Evolutionary conservation across 1,140 invertebrate species (phyloP).

Genomic region (Megalonaias nervosa): DNA sequence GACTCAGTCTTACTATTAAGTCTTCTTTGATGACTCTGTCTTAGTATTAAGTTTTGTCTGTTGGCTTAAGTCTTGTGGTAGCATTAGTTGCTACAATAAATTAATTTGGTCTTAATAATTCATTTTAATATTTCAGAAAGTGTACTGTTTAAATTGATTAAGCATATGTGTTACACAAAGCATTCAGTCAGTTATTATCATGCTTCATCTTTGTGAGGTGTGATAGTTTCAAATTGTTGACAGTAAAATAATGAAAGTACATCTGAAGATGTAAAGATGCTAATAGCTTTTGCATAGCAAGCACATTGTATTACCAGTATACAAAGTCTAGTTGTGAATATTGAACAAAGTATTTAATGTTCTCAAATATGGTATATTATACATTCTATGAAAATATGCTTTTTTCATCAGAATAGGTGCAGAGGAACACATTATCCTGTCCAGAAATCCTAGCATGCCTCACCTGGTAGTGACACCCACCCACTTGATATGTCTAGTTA

Average conservation of each 20-base stretch:
- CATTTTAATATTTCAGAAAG: not conserved
- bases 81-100: not conserved
- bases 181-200: too few species aligned
- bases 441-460: constrained; percentile 33
- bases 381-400: not conserved
- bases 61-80: not conserved
- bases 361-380: not conserved
- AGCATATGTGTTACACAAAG: too few species aligned
- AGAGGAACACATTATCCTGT: constrained; percentile 32
- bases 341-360: not conserved
- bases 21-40: not conserved
- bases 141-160: too few species aligned
- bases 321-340: not conserved
- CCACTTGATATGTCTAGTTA: constrained; percentile 34
- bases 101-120: not conserved
- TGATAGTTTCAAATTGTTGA: too few species aligned
- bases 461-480: constrained; percentile 41
- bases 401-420: constrained; percentile 10
- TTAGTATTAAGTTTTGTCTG: not conserved
- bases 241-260: not conserved
- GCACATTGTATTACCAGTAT: too few species aligned
- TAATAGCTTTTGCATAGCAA: not conserved
- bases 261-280: not conserved
- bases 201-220: too few species aligned
- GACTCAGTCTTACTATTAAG: not conserved